These are phyloP conservation scores for Nasonia giraulti DNA, from an alignment of 1,140 invertebrate species.

Conservation along the genomic window DNA sequence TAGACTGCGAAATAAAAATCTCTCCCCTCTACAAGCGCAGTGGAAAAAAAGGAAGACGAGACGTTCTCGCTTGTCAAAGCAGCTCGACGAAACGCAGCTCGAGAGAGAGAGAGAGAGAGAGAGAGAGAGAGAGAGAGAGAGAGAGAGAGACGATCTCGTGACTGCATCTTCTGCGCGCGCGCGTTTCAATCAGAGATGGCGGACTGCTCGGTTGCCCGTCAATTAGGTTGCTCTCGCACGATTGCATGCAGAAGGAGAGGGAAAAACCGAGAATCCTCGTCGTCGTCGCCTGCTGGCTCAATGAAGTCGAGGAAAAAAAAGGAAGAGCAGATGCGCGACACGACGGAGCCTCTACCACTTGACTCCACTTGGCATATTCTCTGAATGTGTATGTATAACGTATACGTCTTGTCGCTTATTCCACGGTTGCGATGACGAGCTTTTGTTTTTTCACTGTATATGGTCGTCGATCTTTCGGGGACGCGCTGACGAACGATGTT, in stretches of 20 bases:
- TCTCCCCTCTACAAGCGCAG: no score
- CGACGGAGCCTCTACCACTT: constrained; percentile 63
- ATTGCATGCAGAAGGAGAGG: neutral
- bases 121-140: no score
- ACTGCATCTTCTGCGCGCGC: neutral
- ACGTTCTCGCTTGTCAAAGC: neutral
- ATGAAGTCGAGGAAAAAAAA: neutral
- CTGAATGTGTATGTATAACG: neutral
- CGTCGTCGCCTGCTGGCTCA: neutral
- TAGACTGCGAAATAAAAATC: neutral
- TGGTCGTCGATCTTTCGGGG: neutral
- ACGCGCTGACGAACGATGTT: neutral
- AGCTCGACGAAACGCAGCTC: neutral
- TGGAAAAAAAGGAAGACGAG: neutral
- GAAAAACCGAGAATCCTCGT: neutral
- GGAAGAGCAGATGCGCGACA: constrained; percentile 55
- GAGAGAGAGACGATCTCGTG: neutral
- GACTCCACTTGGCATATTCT: constrained; percentile 63
- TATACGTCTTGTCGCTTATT: neutral
- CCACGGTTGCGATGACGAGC: no score
- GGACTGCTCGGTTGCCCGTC: neutral
- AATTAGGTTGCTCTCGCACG: constrained; percentile 16
- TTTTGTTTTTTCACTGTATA: no score
- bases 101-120: neutral
- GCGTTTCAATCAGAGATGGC: constrained; percentile 1